Evolutionary conservation across 2,113 vertebrate genomes (phyloP).

Genomic region (Sinocyclocheilus anophthalmus): DNA sequence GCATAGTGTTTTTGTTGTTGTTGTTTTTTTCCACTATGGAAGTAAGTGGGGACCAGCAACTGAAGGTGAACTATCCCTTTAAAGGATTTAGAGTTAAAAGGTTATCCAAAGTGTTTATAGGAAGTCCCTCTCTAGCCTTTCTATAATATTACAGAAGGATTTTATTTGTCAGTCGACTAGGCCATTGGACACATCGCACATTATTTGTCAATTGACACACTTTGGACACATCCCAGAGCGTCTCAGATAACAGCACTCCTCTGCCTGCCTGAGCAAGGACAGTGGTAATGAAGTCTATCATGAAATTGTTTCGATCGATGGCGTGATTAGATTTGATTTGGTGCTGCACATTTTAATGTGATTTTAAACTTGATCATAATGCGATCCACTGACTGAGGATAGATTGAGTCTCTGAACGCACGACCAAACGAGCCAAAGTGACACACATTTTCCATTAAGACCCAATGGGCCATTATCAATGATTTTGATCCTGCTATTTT

Average conservation of each 20-base stretch:
- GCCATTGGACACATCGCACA: background rate
- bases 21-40: no score
- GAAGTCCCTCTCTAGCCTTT: background rate
- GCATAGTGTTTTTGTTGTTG: no score
- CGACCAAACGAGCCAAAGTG: background rate
- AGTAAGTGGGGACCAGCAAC: no score
- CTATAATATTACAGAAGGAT: background rate
- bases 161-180: background rate
- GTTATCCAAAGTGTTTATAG: background rate
- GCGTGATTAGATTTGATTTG: constrained; percentile 43
- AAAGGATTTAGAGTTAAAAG: background rate
- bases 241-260: background rate
- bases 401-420: constrained; percentile 16
- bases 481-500: constrained; percentile 41
- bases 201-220: background rate
- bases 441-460: constrained; percentile 45
- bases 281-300: constrained; percentile 17
- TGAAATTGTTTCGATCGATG: constrained; percentile 16
- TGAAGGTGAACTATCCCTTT: background rate
- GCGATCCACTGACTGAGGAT: constrained; percentile 12
- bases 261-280: background rate
- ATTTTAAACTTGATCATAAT: constrained; percentile 43
- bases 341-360: constrained; percentile 42
- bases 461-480: constrained; percentile 41
- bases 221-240: background rate